phyloP scores from a whole-genome alignment of 2,113 vertebrate species.

The Percina caprodes region DNA sequence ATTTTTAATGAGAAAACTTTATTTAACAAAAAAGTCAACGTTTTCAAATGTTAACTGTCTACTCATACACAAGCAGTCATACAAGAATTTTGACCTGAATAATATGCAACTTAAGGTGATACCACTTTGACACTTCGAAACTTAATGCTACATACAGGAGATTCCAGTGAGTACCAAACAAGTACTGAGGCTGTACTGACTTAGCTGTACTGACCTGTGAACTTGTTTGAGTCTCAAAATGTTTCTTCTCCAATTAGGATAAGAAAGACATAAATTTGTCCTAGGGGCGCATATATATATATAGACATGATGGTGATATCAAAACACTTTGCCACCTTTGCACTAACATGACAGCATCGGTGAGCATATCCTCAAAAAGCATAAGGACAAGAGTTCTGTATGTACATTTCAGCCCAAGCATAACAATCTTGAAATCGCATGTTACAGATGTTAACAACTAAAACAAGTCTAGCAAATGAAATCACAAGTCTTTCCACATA shows the following conservation, averaged over 20 bases:
- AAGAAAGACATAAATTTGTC: background rate
- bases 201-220: background rate
- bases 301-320: background rate
- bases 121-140: background rate
- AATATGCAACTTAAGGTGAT: background rate
- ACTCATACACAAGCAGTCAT: background rate
- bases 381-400: background rate
- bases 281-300: background rate
- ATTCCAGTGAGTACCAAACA: background rate
- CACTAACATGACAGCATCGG: background rate
- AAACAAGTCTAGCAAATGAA: background rate
- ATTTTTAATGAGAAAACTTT: background rate
- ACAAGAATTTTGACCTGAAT: background rate
- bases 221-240: background rate
- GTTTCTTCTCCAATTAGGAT: background rate
- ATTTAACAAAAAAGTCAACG: background rate
- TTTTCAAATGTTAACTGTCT: background rate
- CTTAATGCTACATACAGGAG: background rate
- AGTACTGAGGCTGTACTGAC: background rate
- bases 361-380: background rate
- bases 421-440: constrained; percentile 16
- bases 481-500: background rate
- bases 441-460: background rate
- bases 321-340: background rate
- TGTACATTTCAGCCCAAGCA: background rate